Evolutionary conservation across 2,113 vertebrate species (phyloP).

Genomic region (Nestor notabilis): DNA sequence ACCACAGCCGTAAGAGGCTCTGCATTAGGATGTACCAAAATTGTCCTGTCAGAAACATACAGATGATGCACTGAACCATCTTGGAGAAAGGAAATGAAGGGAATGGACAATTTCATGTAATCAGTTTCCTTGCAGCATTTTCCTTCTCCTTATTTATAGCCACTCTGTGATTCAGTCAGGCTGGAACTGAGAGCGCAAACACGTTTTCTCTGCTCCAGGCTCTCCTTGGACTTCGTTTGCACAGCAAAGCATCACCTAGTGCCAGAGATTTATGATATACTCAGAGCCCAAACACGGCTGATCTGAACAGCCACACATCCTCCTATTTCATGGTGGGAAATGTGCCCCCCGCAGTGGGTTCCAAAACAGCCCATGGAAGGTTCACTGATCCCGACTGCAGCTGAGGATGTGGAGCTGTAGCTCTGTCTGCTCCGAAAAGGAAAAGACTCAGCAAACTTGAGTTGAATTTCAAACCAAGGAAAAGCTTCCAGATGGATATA

Average conservation of each 20-base stretch:
- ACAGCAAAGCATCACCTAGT: constrained; percentile 33
- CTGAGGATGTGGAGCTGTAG: neutral
- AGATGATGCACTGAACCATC: constrained; percentile 19
- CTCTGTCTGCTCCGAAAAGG: neutral
- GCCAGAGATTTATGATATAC: neutral
- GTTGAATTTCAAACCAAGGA: neutral
- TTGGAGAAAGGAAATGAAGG: constrained; percentile 18
- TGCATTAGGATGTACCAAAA: neutral
- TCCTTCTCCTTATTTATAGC: constrained; percentile 59
- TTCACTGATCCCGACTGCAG: neutral
- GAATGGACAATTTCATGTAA: constrained; percentile 42
- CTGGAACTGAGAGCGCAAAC: constrained; percentile 46
- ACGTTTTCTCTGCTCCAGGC: constrained; percentile 33
- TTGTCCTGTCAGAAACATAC: neutral
- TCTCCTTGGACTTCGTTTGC: constrained; percentile 50
- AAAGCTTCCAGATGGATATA: neutral
- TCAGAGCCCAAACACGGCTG: constrained; percentile 32
- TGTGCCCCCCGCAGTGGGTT: neutral
- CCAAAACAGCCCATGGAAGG: neutral
- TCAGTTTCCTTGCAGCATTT: constrained; percentile 38
- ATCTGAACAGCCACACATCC: constrained; percentile 14
- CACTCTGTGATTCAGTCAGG: constrained; percentile 19
- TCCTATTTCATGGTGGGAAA: neutral
- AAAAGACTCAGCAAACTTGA: neutral
- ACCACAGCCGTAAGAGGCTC: neutral